Base-by-base conservation (phyloP, 2,113 vertebrate species). In the Theristicus caerulescens region DNA sequence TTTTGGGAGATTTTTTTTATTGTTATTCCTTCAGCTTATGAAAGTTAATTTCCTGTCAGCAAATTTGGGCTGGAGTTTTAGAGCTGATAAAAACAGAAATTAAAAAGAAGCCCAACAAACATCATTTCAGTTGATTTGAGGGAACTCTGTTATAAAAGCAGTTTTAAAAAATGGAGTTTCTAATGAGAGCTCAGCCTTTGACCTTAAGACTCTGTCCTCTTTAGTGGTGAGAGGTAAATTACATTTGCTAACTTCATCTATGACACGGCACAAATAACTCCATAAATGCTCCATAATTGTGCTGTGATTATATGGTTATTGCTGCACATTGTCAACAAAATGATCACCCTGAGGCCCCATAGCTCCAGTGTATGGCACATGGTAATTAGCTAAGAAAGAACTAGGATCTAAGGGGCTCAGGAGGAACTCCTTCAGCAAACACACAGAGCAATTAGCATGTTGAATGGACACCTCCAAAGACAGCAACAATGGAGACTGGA, bases 311-410 rank as follows among this genome's bases (percentile, higher is more conserved):
- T 92, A 91, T 22, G 81, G 92, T 94, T 95, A 97, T 89, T 90
- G 96, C 93, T 82, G 82, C 95, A 88, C 59, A 96, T 95, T 94
- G 96, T 97, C 97, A 97, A 97, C 95, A 97, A 96, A 97, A 96
- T 92, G 21, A 94, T 96, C 94, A 97, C 91, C 94, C 88, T 65
- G 77, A 87, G 62, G 91, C 52, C 95, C 91, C 44, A 76, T 93
- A 95, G 94, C 91, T 95, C 90, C 87, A 65, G 70, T 79, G 88
- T 87, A 29, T 59, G 81, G 89, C 89, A 96, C 91, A 57, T 67
- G 80, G 83, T 93, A 96, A 97, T 97, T 97, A 97, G 66, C 82
- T 82, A 81, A 93, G 95, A 91, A 90, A 93, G 85, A 19, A 49
- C 66, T 34, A 34, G 65, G 31, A 97, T 87, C 70, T 82, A 79